phyloP scores from a whole-genome alignment of 2,113 vertebrate genomes.

The Tragulus kanchil region DNA sequence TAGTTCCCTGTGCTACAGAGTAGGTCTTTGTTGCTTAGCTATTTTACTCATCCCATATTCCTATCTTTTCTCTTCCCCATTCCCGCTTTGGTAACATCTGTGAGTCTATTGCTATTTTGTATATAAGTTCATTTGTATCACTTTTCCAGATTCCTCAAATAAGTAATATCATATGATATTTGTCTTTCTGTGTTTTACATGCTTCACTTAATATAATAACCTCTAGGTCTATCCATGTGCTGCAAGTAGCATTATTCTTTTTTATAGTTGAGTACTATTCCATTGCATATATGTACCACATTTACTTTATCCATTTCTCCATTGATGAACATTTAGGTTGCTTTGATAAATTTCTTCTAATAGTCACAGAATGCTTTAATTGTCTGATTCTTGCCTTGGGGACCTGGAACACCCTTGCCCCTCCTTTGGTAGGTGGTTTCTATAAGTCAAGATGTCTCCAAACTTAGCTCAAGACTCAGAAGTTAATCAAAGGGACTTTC shows the following conservation, averaged over 20 bases:
- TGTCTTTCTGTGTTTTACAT: neutral
- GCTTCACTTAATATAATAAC: neutral
- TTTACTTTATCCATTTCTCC: neutral
- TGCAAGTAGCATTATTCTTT: neutral
- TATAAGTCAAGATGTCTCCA: neutral
- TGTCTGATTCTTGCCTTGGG: constrained; percentile 63
- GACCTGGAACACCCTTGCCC: neutral
- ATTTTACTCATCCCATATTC: neutral
- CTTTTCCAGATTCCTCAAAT: neutral
- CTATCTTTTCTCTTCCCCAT: neutral
- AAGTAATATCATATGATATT: neutral
- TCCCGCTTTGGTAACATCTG: neutral
- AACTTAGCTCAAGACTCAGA: neutral
- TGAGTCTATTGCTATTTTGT: neutral
- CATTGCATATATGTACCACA: neutral
- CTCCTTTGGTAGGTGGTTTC: neutral
- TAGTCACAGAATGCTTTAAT: neutral
- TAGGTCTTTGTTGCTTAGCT: neutral
- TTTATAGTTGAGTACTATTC: neutral
- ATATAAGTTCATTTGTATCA: neutral
- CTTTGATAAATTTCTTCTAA: constrained; percentile 14
- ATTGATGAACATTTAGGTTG: neutral
- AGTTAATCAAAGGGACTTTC: neutral
- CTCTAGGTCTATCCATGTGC: neutral
- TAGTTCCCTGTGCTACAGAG: neutral